Evolutionary conservation across 2,888 invertebrate species (phyloP).

Genomic region (Melanostoma scalare): DNA sequence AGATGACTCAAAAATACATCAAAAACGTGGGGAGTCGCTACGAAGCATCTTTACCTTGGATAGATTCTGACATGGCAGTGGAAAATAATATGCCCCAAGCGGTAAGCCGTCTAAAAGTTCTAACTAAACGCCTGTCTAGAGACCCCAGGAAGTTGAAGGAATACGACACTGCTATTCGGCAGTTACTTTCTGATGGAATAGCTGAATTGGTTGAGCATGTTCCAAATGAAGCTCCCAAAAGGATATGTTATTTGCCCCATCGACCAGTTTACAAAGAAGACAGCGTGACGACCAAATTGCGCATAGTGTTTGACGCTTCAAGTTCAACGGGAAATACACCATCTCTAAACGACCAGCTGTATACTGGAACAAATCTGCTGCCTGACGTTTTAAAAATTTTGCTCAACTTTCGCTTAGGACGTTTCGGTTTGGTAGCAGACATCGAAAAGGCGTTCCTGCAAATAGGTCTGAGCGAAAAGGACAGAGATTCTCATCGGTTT

Average conservation of each 20-base stretch:
- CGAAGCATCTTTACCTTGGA: conserved; percentile 14
- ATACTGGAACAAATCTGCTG: too few species aligned
- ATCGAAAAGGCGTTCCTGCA: background rate
- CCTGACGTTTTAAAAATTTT: too few species aligned
- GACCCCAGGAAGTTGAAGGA: conserved; percentile 11
- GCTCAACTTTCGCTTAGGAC: too few species aligned
- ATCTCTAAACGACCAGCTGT: too few species aligned
- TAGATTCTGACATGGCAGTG: background rate
- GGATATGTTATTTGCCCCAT: too few species aligned
- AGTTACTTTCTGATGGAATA: conserved; percentile 13
- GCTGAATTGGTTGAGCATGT: conserved; percentile 1
- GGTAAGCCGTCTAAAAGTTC: too few species aligned
- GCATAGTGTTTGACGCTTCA: too few species aligned
- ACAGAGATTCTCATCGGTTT: conserved; percentile 8
- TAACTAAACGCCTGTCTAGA: conserved; percentile 6
- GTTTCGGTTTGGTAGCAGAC: too few species aligned
- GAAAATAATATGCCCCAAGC: too few species aligned
- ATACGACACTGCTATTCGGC: conserved; percentile 11
- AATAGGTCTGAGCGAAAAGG: conserved; percentile 3
- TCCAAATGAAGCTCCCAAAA: background rate
- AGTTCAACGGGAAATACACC: too few species aligned
- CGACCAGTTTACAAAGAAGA: too few species aligned
- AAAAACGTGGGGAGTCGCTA: background rate
- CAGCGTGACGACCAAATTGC: too few species aligned
- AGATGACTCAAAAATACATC: background rate